phyloP scores from a whole-genome alignment of 2,888 invertebrate species.

The Anthophora plumipes region DNA sequence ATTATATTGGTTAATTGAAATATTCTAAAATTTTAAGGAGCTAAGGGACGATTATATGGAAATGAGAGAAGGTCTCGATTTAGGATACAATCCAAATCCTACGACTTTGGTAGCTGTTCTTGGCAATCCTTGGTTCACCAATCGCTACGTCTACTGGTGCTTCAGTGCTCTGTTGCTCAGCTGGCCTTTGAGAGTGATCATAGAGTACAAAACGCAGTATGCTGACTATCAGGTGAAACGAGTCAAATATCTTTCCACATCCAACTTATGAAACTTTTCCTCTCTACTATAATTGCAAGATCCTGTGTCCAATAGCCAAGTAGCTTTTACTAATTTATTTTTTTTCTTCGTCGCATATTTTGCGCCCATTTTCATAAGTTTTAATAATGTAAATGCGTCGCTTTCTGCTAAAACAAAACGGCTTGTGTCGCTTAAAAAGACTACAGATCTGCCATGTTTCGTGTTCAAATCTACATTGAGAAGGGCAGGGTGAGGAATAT shows the following conservation, averaged over 20 bases:
- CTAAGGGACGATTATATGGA: slow-evolving; percentile 94
- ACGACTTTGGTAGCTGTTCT: slow-evolving; percentile 81
- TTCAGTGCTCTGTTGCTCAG: slow-evolving; percentile 90
- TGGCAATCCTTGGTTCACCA: slow-evolving; percentile 88
- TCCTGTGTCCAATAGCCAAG: too few species aligned
- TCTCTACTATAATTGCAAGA: not conserved
- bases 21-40: slow-evolving; percentile 84
- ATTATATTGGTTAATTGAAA: too few species aligned
- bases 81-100: slow-evolving; percentile 85
- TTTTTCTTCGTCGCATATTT: too few species aligned
- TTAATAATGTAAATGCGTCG: too few species aligned
- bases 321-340: too few species aligned
- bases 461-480: too few species aligned
- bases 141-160: slow-evolving; percentile 91
- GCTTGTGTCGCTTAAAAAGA: too few species aligned
- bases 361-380: too few species aligned
- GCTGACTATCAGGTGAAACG: slow-evolving; percentile 90
- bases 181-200: slow-evolving; percentile 92
- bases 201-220: slow-evolving; percentile 93
- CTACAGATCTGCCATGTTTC: too few species aligned
- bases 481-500: too few species aligned
- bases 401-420: too few species aligned
- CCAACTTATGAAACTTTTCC: not conserved
- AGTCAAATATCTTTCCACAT: not conserved
- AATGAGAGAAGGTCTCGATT: slow-evolving; percentile 92